Conservation (phyloP, 2,888 invertebrate genomes). For the Liodrosophila aerea region DNA sequence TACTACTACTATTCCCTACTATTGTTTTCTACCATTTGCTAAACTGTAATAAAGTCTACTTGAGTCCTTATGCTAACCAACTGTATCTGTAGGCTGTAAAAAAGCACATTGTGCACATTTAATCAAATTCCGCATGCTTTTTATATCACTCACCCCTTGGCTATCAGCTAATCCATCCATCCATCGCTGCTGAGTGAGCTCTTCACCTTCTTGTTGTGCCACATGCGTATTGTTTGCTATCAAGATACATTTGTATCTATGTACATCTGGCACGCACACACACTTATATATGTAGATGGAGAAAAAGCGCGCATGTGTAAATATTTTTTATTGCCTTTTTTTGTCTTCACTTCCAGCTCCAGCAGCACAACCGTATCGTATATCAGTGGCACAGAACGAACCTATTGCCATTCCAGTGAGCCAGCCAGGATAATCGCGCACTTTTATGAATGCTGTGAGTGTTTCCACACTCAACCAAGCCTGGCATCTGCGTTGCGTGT, state of each 20-base stretch:
- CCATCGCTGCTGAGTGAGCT: background rate
- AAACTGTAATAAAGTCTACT: too few species aligned
- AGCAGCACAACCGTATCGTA: conserved; percentile 39
- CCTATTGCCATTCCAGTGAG: conserved; percentile 34
- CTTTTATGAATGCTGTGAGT: conserved; percentile 49
- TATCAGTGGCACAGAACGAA: conserved; percentile 29
- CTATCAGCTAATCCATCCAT: conserved; percentile 3
- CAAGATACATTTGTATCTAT: conserved; percentile 69
- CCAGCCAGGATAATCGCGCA: conserved; percentile 61
- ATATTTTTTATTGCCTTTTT: conserved; percentile 71
- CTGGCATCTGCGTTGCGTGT: conserved; percentile 55
- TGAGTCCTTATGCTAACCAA: too few species aligned
- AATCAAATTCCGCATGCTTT: background rate
- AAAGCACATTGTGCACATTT: too few species aligned
- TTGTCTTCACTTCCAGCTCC: conserved; percentile 32
- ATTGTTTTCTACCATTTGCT: too few species aligned
- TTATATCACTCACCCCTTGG: conserved; percentile 9
- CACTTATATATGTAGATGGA: conserved; percentile 11
- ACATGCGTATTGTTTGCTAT: conserved; percentile 42
- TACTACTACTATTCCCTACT: too few species aligned
- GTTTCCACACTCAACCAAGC: conserved; percentile 30
- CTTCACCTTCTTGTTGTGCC: conserved; percentile 16
- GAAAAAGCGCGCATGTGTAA: conserved; percentile 57
- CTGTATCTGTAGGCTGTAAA: too few species aligned
- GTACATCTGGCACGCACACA: conserved; percentile 23